A percentile compares a stretch with the other conserved stretches of the same genome.
phyloP scores from a whole-genome alignment of 2,113 vertebrate species.

The Upupa epops region DNA sequence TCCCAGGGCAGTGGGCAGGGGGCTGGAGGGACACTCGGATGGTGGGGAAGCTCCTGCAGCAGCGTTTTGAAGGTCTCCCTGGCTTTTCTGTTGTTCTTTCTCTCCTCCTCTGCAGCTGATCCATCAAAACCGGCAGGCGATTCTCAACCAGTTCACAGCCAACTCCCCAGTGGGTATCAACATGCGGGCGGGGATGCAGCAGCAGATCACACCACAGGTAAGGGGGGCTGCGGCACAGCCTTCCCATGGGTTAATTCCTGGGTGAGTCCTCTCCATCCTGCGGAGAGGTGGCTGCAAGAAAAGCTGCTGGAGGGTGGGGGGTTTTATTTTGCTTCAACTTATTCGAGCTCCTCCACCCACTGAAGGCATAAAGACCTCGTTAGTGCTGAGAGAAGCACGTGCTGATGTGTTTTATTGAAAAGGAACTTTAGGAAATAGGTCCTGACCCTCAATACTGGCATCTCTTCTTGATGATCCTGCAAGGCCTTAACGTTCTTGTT shows the following conservation, averaged over 20 bases:
- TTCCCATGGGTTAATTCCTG: neutral
- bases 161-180: slow-evolving; percentile 80
- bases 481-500: neutral
- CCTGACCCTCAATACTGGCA: neutral
- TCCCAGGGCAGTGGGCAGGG: neutral
- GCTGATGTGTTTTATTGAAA: neutral
- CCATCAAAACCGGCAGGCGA: slow-evolving; percentile 88
- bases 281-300: neutral
- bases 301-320: neutral
- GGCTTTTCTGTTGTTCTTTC: too few relatives aligned
- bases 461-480: neutral
- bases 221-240: neutral
- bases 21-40: neutral
- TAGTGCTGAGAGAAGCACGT: neutral
- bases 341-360: neutral
- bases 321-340: neutral
- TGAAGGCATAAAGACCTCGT: neutral
- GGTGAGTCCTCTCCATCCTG: neutral
- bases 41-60: neutral
- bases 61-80: neutral
- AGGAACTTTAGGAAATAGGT: neutral
- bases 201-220: slow-evolving; percentile 87
- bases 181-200: slow-evolving; percentile 84
- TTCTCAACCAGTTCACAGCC: slow-evolving; percentile 85
- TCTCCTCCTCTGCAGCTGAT: slow-evolving; percentile 54